Conservation (phyloP, 2,888 invertebrate species). For the Onthophagus sagittarius region DNA sequence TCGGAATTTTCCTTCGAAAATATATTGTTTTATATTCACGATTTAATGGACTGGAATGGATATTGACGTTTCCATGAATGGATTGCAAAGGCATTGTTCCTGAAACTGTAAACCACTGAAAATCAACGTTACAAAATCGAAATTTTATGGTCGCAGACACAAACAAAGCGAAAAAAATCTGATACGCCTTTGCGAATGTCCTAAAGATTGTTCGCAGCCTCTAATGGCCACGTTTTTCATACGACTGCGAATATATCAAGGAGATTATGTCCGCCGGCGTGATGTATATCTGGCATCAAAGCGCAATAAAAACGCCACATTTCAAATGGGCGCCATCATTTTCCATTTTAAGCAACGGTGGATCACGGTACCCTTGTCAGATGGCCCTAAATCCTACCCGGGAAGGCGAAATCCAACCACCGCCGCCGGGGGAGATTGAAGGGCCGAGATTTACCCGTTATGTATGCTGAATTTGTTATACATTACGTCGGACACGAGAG, state of each 20-base stretch:
- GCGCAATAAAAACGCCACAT: conserved; percentile 39
- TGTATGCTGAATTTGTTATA: conserved; percentile 39
- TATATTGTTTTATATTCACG: neutral
- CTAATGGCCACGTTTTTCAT: conserved; percentile 20
- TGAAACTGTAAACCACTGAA: neutral
- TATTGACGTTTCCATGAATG: neutral
- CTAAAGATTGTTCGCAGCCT: conserved; percentile 1
- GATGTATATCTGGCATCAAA: conserved; percentile 38
- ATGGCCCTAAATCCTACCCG: conserved; percentile 29
- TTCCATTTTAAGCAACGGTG: conserved; percentile 38
- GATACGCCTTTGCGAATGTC: neutral
- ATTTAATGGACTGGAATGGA: neutral
- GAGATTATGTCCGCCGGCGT: conserved; percentile 32
- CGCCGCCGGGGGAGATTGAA: conserved; percentile 27
- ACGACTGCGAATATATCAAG: conserved; percentile 30
- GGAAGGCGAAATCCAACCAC: conserved; percentile 6
- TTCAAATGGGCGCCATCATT: conserved; percentile 38
- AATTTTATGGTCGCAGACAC: neutral
- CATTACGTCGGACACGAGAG: conserved; percentile 33
- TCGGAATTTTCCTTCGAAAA: neutral
- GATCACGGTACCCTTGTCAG: conserved; percentile 34
- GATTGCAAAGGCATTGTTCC: neutral
- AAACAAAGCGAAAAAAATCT: neutral
- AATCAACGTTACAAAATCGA: neutral
- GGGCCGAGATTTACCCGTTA: conserved; percentile 32